Percentiles rank a stretch among this genome's conserved stretches.
Conservation (phyloP, 2,888 invertebrate genomes). For the Chloroclystis v-ata region DNA sequence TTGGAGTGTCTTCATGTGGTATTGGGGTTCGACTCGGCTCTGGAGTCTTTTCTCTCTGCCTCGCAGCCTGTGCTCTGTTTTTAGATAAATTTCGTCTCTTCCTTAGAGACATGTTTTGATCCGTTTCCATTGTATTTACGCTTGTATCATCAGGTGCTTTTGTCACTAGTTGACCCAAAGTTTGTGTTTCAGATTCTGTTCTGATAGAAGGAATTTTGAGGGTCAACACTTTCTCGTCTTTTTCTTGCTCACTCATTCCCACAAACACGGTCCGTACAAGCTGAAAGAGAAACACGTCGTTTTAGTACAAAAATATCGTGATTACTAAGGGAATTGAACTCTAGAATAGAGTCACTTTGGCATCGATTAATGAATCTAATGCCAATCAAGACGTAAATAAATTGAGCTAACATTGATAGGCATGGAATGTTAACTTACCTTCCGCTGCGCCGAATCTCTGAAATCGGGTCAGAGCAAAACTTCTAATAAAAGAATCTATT, state of each 20-base stretch:
- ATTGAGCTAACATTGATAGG: slow-evolving; percentile 45
- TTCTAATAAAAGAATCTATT: slow-evolving; percentile 75
- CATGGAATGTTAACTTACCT: slow-evolving; percentile 58
- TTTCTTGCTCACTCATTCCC: slow-evolving; percentile 56
- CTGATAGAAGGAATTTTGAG: slow-evolving; percentile 53
- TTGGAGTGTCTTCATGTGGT: slow-evolving; percentile 80
- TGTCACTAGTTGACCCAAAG: slow-evolving; percentile 43
- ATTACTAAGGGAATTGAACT: slow-evolving; percentile 45
- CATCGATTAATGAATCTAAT: slow-evolving; percentile 45
- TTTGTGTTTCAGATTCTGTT: slow-evolving; percentile 60
- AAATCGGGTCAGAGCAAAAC: slow-evolving; percentile 55
- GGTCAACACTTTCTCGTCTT: slow-evolving; percentile 35
- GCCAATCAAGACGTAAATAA: slow-evolving; percentile 59
- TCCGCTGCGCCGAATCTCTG: slow-evolving; percentile 45
- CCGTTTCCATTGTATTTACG: slow-evolving; percentile 52
- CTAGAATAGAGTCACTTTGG: slow-evolving; percentile 44
- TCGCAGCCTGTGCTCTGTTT: slow-evolving; percentile 69
- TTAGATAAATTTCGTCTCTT: slow-evolving; percentile 80
- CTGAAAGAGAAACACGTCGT: slow-evolving; percentile 48
- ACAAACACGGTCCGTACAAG: slow-evolving; percentile 27
- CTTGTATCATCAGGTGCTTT: slow-evolving; percentile 45
- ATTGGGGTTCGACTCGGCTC: slow-evolving; percentile 69
- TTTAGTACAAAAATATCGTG: slow-evolving; percentile 39
- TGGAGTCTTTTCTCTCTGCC: slow-evolving; percentile 72
- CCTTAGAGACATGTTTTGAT: slow-evolving; percentile 73